Evolutionary conservation across 2,888 invertebrate genomes (phyloP), one percentile per base, ranked within the genome.

Genomic region (Mechanitis messenoides): DNA sequence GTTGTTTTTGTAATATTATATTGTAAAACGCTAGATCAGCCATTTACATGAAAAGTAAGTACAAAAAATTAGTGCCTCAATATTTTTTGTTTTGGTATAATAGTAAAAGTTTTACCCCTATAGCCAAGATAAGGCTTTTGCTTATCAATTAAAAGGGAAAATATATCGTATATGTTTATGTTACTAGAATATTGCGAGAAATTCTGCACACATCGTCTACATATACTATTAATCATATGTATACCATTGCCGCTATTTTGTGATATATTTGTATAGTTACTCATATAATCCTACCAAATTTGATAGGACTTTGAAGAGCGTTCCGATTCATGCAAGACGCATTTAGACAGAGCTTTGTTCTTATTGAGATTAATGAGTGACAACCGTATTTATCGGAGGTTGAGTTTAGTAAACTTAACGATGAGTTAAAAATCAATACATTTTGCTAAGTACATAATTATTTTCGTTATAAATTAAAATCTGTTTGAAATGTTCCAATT

Each of bases 31-130:
- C 76, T 76, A 73, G 79, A 81, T 86, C 88, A 88, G 86, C 89
- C 89, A 90, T 89, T 90, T 90, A 90, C 89, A 90, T 88, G 89
- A 89, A 86, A 85, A 88, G 89, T 85, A 83, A 89, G 89, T 85
- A 85, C 84, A 90, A 90, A 90, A 90, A 90, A 88, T 83, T 83
- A 76, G 81, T 84, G 82, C 83, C 76, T 80, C 74, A 74, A 77
- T 77, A 79, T 83, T 88, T 87, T 88, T 80, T 78, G 74, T 72
- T 77, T 77, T 75, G 77, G 75, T 78, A 60, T 75, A 71, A 69
- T 20, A 72, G 74, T 72, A 69, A 72, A 70, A 68, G 72, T 77
- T 79, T 79, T 74, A 71, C 68, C 71, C 59, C 69, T 73, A 68
- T 71, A 70, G 69, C 72, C 71, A 45, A 56, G 60, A 61, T 55